phyloP scores from a whole-genome alignment of 2,113 vertebrate genomes.

The Psilopsiagon aurifrons region DNA sequence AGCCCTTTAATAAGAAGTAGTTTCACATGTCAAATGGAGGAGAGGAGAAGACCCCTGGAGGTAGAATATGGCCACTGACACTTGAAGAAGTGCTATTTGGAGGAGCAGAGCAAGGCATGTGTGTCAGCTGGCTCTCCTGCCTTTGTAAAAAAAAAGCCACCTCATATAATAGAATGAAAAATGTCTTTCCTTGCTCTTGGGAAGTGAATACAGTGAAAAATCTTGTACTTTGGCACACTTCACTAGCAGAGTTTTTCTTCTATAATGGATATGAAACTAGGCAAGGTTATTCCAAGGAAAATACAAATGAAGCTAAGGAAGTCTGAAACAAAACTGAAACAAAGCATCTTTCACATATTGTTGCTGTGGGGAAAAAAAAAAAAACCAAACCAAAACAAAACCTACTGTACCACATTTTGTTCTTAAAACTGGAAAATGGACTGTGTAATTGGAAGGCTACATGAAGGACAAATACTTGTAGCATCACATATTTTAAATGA shows the following conservation, averaged over 20 bases:
- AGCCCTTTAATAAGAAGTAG: background rate
- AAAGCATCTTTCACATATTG: constrained; percentile 1
- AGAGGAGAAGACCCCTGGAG: background rate
- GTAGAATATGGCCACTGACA: background rate
- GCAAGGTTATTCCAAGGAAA: constrained; percentile 59
- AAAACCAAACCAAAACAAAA: background rate
- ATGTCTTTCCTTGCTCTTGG: background rate
- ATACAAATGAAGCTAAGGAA: background rate
- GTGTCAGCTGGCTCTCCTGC: background rate
- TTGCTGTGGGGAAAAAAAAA: background rate
- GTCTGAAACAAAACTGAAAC: constrained; percentile 6
- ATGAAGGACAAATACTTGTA: background rate
- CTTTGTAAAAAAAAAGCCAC: background rate
- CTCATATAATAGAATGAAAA: background rate
- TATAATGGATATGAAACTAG: constrained; percentile 16
- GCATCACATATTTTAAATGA: background rate
- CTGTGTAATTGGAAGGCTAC: background rate
- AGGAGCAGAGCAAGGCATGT: background rate
- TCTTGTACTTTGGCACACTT: constrained; percentile 36
- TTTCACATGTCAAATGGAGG: background rate
- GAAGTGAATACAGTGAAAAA: constrained; percentile 32
- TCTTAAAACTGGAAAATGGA: background rate
- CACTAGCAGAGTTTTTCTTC: constrained; percentile 37
- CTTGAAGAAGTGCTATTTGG: background rate
- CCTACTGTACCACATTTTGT: background rate